Percentiles rank a stretch among this genome's conserved stretches.
These are phyloP conservation scores for Clivina fossor DNA, from an alignment of 2,888 invertebrate species.

Conservation along the genomic window DNA sequence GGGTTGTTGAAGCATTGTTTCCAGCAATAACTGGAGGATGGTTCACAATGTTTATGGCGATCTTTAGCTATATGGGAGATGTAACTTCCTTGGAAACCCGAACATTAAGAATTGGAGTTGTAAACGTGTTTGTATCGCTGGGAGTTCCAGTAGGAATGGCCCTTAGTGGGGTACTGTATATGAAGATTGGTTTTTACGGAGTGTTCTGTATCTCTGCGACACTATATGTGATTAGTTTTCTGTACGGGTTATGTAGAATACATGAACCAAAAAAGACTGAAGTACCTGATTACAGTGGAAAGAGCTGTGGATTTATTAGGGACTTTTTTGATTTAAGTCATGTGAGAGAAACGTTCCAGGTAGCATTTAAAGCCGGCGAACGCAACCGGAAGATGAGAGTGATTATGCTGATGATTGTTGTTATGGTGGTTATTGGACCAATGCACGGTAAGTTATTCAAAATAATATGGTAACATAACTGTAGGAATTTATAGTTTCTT, in stretches of 20 bases:
- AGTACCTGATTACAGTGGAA: conserved; percentile 55
- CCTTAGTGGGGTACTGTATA: conserved; percentile 77
- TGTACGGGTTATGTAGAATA: conserved; percentile 72
- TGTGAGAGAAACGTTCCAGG: conserved; percentile 74
- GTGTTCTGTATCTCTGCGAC: conserved; percentile 77
- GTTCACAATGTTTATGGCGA: conserved; percentile 89
- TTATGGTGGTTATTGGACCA: conserved; percentile 84
- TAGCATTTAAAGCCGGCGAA: conserved; percentile 77
- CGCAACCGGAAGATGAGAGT: conserved; percentile 74
- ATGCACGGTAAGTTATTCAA: conserved; percentile 84
- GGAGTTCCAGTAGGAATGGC: conserved; percentile 85
- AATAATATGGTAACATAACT: no score
- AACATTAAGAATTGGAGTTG: conserved; percentile 82
- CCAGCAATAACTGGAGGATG: conserved; percentile 82
- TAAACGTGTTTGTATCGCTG: conserved; percentile 85
- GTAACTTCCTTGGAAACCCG: conserved; percentile 81
- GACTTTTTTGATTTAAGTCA: conserved; percentile 79
- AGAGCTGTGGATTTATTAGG: conserved; percentile 59
- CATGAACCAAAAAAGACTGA: conserved; percentile 65
- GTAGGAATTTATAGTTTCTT: no score
- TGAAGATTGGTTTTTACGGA: conserved; percentile 78
- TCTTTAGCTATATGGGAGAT: conserved; percentile 87
- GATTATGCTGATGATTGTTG: conserved; percentile 75
- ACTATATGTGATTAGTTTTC: conserved; percentile 72
- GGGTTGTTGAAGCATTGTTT: conserved; percentile 77